Percentiles rank a stretch among this genome's conserved stretches.
phyloP scores from a whole-genome alignment of 2,888 invertebrate genomes.

The Syritta pipiens region DNA sequence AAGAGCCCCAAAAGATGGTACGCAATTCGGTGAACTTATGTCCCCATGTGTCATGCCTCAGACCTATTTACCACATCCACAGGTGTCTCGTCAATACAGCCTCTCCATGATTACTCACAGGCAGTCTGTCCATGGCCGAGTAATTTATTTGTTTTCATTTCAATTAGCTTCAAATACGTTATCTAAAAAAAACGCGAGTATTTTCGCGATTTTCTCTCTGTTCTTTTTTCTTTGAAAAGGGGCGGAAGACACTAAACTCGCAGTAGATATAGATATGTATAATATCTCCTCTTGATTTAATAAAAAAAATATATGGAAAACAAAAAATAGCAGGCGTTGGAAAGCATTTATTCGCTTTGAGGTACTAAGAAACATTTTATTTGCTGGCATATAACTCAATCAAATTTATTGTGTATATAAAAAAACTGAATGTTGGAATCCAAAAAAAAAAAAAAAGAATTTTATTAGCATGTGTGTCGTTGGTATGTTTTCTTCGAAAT shows the following conservation, averaged over 20 bases:
- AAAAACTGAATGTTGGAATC: slow-evolving; percentile 19
- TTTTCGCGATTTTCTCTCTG: too few species aligned
- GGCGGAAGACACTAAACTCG: too few species aligned
- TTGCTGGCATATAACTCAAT: slow-evolving; percentile 19
- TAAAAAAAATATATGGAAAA: too few species aligned
- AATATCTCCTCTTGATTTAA: too few species aligned
- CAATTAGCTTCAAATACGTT: slow-evolving; percentile 6
- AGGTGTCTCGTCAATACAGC: background rate
- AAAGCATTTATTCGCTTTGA: background rate
- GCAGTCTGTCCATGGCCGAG: background rate
- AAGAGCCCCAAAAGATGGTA: too few species aligned
- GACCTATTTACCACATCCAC: background rate
- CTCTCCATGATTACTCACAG: background rate
- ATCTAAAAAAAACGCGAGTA: too few species aligned
- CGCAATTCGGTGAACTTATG: too few species aligned
- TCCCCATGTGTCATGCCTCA: too few species aligned
- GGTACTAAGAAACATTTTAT: background rate
- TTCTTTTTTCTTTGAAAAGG: background rate
- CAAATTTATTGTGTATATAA: slow-evolving; percentile 41
- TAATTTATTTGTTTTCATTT: slow-evolving; percentile 26
- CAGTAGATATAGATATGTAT: too few species aligned
- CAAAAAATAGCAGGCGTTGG: background rate
- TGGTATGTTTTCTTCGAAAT: background rate
- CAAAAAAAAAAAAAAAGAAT: slow-evolving; percentile 17
- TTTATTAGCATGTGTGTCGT: slow-evolving; percentile 17